Percentiles rank a stretch among this genome's conserved stretches.
Evolutionary conservation across 2,797 vertebrate genomes (phyloP).

Genomic region (Paramormyrops hopkinsi): DNA sequence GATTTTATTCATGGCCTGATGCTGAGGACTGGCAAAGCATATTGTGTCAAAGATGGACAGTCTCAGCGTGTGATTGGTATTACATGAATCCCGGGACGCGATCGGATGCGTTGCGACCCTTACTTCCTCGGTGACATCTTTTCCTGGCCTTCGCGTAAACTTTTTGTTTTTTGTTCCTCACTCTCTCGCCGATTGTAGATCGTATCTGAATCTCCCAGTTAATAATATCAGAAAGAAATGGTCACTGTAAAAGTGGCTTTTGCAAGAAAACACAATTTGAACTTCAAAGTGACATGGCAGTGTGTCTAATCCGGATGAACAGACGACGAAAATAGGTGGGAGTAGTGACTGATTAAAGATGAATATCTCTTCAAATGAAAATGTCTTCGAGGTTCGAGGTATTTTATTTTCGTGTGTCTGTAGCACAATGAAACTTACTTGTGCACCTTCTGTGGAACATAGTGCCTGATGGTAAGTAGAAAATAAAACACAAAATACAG

Average conservation of each 20-base stretch:
- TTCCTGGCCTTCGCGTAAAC: neutral
- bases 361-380: slow-evolving; percentile 35
- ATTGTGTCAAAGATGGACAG: slow-evolving; percentile 25
- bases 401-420: neutral
- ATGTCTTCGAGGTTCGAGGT: slow-evolving; percentile 20
- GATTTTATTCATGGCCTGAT: slow-evolving; percentile 31
- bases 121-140: neutral
- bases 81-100: neutral
- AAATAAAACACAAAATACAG: neutral
- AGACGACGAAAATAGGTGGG: slow-evolving; percentile 34
- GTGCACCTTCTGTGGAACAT: neutral
- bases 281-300: slow-evolving; percentile 47
- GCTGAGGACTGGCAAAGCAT: slow-evolving; percentile 15
- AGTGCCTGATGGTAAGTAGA: neutral
- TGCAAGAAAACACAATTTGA: slow-evolving; percentile 35
- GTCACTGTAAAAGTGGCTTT: slow-evolving; percentile 35
- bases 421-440: neutral
- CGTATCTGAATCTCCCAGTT: neutral
- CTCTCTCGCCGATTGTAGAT: neutral
- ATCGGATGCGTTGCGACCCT: neutral
- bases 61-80: neutral
- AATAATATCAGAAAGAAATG: slow-evolving; percentile 18
- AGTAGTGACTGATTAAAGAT: slow-evolving; percentile 41
- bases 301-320: slow-evolving; percentile 44
- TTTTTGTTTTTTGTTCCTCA: neutral